phyloP scores from a whole-genome alignment of 2,888 invertebrate genomes.

The Furcula furcula region DNA sequence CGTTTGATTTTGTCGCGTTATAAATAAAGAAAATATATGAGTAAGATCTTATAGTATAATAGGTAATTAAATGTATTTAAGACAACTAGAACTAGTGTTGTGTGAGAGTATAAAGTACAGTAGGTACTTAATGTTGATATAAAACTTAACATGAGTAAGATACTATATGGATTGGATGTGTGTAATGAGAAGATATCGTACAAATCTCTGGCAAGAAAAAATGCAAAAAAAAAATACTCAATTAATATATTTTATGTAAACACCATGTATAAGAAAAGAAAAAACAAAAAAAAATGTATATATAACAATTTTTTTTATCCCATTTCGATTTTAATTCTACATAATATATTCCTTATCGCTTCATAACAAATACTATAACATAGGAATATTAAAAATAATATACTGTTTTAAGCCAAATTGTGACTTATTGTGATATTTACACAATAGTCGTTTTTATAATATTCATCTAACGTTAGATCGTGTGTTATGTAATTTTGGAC shows the following conservation, averaged over 20 bases:
- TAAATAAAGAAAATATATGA: conserved; percentile 29
- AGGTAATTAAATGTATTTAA: conserved; percentile 33
- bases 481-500: conserved; percentile 59
- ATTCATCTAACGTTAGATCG: conserved; percentile 43
- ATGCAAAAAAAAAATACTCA: too few relatives aligned
- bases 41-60: conserved; percentile 37
- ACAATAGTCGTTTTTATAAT: conserved; percentile 27
- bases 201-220: too few relatives aligned
- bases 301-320: too few relatives aligned
- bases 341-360: too few relatives aligned
- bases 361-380: too few relatives aligned
- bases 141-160: too few relatives aligned
- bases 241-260: too few relatives aligned
- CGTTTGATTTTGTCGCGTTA: conserved; percentile 34
- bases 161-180: too few relatives aligned
- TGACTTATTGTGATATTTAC: conserved; percentile 41
- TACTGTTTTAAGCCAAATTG: conserved; percentile 21
- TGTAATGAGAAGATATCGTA: too few relatives aligned
- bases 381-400: conserved; percentile 16
- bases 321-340: too few relatives aligned
- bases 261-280: too few relatives aligned
- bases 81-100: conserved; percentile 37
- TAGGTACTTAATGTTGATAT: conserved; percentile 1
- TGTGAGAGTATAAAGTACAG: conserved; percentile 30
- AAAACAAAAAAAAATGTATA: too few relatives aligned